Base-by-base conservation (phyloP, 2,888 invertebrate species). In the Chorisops tibialis region DNA sequence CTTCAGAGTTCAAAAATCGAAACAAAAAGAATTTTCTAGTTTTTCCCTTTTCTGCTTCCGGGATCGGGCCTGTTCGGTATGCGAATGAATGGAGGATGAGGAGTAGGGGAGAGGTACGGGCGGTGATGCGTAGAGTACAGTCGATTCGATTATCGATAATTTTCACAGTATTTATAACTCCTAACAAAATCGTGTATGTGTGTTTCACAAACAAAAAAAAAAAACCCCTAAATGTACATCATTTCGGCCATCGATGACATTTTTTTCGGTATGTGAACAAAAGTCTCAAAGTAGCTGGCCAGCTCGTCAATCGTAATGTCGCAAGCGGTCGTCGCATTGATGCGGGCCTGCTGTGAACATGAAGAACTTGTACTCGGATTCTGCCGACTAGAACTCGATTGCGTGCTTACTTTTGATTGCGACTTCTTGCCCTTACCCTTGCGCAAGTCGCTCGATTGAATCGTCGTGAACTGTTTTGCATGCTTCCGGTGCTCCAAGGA, bases 231-330 rank as follows among this genome's bases (percentile, higher is more conserved):
- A 80, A 93, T 95, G 76, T 96, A 96, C 96, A 96, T 96, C 94
- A 95, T 95, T 82, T 96, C 95, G 63, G 96, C 96, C 96, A 96
- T 96, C 62, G 89, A 87, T 50, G 95, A 95, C 96, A 96, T 96
- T 79, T 96, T 96, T 80, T 94, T 94, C 68, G 96, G 96, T 82
- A 96, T 95, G 82, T 96, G 91, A 68, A 96, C 92, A 80, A 92
- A 87, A 66, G 93, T 91, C 80, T 96, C 96, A 78, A 96, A 94
- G 79, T 96, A 96, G 76, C 93, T 90, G 65, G 96, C 95, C 70
- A 96, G 81, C 80, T 96, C 96, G 77, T 94, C 93, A 70, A 95
- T 95, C 49, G 93, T 93, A 56, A 93, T 86, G 81, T 96, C 95
- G 79, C 89, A 88, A 2, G 86, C 22, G 19, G 56, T 56, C 67